These are phyloP conservation scores for Platycnemis pennipes DNA, from an alignment of 2,888 invertebrate species.

Conservation along the genomic window DNA sequence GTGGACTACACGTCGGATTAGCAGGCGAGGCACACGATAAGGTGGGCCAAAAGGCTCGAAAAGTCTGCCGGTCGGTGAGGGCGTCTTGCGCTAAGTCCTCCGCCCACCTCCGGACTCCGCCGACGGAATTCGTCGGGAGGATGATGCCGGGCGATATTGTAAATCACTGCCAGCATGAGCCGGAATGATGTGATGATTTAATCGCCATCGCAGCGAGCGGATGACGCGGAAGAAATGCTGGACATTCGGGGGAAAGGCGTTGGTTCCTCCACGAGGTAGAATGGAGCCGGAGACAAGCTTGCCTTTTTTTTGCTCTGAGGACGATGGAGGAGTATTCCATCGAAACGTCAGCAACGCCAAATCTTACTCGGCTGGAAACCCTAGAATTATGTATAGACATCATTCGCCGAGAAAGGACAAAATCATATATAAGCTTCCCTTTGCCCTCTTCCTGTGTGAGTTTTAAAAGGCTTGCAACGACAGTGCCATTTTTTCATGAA, in stretches of 20 bases:
- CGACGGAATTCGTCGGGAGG: neutral
- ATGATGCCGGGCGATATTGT: neutral
- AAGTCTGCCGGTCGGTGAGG: neutral
- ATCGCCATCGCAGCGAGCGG: neutral
- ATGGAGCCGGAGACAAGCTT: too few species aligned
- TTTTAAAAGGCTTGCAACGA: too few species aligned
- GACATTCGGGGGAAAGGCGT: neutral
- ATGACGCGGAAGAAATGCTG: neutral
- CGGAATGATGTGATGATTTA: neutral
- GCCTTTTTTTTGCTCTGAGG: too few species aligned
- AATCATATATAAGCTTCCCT: too few species aligned
- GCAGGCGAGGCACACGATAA: neutral
- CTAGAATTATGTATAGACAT: too few species aligned
- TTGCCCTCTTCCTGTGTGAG: too few species aligned
- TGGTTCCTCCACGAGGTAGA: neutral
- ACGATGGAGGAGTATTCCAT: too few species aligned
- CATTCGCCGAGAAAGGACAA: too few species aligned
- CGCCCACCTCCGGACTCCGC: neutral
- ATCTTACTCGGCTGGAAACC: too few species aligned
- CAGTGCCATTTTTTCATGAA: too few species aligned
- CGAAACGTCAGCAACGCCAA: too few species aligned
- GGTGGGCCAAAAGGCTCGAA: neutral
- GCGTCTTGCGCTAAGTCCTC: neutral
- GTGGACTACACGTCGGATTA: constrained; percentile 2
- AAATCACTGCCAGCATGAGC: neutral